These are phyloP conservation scores for Trichacis sp. DNA, from an alignment of 2,888 invertebrate species.

Conservation along the genomic window DNA sequence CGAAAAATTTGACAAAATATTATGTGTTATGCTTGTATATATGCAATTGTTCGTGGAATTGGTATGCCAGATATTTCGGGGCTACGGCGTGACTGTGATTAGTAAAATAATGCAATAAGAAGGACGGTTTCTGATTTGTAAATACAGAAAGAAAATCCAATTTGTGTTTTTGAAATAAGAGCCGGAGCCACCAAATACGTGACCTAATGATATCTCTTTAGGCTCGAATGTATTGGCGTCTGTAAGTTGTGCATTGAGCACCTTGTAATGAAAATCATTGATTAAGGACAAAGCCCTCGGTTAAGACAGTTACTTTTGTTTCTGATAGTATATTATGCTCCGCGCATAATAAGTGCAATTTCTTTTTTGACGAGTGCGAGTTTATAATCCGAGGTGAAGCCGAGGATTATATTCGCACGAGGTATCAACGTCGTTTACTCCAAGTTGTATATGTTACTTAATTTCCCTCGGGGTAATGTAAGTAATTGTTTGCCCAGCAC, in stretches of 20 bases:
- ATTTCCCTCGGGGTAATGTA: too few relatives aligned
- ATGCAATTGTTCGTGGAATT: constrained; percentile 26
- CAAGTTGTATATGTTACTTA: too few relatives aligned
- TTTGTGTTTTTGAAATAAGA: constrained; percentile 48
- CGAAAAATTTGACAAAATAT: too few relatives aligned
- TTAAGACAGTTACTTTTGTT: too few relatives aligned
- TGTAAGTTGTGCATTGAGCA: not conserved
- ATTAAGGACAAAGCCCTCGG: too few relatives aligned
- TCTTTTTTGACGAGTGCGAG: not conserved
- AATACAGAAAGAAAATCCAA: constrained; percentile 52
- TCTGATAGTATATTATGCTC: too few relatives aligned
- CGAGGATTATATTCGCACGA: too few relatives aligned
- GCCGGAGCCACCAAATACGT: constrained; percentile 48
- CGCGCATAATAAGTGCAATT: too few relatives aligned
- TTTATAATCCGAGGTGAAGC: too few relatives aligned
- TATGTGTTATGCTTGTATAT: too few relatives aligned
- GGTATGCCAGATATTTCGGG: constrained; percentile 15
- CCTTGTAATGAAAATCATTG: not conserved
- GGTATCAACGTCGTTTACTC: too few relatives aligned
- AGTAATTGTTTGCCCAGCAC: too few relatives aligned
- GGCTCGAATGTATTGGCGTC: constrained; percentile 2
- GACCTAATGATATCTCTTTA: constrained; percentile 48
- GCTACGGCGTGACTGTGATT: constrained; percentile 32
- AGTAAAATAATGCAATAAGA: constrained; percentile 45
- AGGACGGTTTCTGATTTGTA: constrained; percentile 37